Evolutionary conservation across 2,113 vertebrate species (phyloP).

Genomic region (Dipodomys merriami): DNA sequence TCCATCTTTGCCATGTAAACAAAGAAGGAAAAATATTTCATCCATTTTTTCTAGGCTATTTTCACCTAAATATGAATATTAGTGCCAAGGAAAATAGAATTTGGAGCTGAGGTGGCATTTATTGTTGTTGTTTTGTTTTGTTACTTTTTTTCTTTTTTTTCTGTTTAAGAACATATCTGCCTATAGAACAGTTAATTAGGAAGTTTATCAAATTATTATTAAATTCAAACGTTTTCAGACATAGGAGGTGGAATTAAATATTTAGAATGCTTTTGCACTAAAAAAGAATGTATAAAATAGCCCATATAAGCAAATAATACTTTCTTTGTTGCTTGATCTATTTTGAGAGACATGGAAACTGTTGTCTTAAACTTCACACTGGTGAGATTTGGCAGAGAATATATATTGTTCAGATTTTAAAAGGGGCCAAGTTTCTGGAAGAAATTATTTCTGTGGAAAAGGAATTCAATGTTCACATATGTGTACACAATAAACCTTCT

Average conservation of each 20-base stretch:
- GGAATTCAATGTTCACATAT: constrained; percentile 51
- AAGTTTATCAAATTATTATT: background rate
- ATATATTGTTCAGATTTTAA: constrained; percentile 63
- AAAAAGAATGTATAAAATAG: background rate
- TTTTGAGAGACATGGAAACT: background rate
- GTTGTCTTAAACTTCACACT: constrained; percentile 42
- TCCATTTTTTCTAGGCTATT: background rate
- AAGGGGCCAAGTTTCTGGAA: constrained; percentile 69
- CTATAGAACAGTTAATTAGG: background rate
- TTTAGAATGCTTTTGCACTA: background rate
- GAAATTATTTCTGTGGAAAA: constrained; percentile 10
- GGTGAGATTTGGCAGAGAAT: constrained; percentile 63
- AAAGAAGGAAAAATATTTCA: background rate
- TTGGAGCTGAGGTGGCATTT: background rate
- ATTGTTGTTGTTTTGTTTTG: no score
- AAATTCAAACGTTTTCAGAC: constrained; percentile 28
- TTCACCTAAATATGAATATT: background rate
- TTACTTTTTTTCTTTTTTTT: background rate
- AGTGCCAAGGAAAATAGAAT: constrained; percentile 21
- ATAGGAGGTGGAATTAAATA: background rate
- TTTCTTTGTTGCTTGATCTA: constrained; percentile 25
- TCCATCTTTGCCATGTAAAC: background rate
- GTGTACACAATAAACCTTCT: constrained; percentile 63
- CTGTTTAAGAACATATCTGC: background rate
- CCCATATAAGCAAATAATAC: constrained; percentile 10